A percentile compares a stretch with the other conserved stretches of the same genome.
Evolutionary conservation across 1,140 invertebrate species (phyloP).

Genomic region (Drosophila jambulina): DNA sequence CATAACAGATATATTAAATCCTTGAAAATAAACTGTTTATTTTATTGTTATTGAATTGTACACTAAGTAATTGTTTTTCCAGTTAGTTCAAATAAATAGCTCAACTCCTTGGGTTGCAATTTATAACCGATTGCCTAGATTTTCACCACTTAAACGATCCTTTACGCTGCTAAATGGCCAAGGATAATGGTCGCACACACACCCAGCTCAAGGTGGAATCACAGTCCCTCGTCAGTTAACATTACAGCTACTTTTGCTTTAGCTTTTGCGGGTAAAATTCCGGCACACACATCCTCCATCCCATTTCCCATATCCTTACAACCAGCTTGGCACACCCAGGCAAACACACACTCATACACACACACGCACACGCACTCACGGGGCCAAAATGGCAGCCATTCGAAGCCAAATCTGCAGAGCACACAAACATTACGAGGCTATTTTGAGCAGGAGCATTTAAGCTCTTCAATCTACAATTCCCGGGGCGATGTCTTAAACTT

Average conservation of each 20-base stretch:
- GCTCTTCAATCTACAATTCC: constrained; percentile 67
- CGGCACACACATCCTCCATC: constrained; percentile 4
- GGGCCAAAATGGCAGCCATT: constrained; percentile 41
- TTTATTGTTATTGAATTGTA: constrained; percentile 1
- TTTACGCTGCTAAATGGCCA: constrained; percentile 25
- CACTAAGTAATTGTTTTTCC: constrained; percentile 5
- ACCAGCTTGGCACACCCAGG: constrained; percentile 6
- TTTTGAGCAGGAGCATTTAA: constrained; percentile 75
- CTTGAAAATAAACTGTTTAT: background rate
- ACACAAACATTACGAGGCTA: constrained; percentile 80
- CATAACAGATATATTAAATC: background rate
- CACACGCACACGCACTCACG: background rate
- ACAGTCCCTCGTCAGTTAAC: constrained; percentile 35
- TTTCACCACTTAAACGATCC: constrained; percentile 10
- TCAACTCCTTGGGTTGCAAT: background rate
- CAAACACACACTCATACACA: constrained; percentile 3
- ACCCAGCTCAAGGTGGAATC: constrained; percentile 34
- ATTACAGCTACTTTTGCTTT: constrained; percentile 18
- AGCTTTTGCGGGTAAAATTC: constrained; percentile 20
- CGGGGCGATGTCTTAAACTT: constrained; percentile 55
- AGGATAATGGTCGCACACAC: constrained; percentile 25
- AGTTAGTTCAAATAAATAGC: constrained; percentile 8
- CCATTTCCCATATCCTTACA: background rate
- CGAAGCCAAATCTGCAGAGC: constrained; percentile 58
- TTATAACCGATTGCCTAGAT: constrained; percentile 14